A percentile compares a stretch with the other conserved stretches of the same genome.
Conservation (phyloP, 2,888 invertebrate species). For the Chalcosyrphus nemorum region DNA sequence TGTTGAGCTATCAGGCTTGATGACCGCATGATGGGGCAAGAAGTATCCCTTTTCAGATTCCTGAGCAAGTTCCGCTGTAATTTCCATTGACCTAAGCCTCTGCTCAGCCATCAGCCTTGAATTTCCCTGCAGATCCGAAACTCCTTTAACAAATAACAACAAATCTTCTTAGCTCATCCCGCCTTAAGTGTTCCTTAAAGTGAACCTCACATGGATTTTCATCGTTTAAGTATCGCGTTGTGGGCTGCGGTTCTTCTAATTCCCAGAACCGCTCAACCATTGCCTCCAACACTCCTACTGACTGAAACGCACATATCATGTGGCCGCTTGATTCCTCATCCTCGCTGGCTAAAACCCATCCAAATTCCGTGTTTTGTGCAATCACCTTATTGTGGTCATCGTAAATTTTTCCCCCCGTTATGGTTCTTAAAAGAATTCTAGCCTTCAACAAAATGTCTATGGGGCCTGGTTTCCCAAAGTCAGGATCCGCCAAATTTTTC, state of each 20-base stretch:
- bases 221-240: too few relatives aligned
- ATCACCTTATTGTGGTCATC: too few relatives aligned
- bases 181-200: neutral
- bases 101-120: constrained; percentile 3
- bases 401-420: too few relatives aligned
- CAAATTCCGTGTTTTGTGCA: too few relatives aligned
- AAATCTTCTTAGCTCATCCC: neutral
- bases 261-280: too few relatives aligned
- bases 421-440: neutral
- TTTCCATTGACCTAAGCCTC: constrained; percentile 7
- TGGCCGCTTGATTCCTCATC: too few relatives aligned
- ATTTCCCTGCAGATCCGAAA: neutral
- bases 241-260: too few relatives aligned
- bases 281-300: too few relatives aligned
- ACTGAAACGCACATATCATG: neutral
- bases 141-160: too few relatives aligned
- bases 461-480: neutral
- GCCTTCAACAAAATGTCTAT: constrained; percentile 16
- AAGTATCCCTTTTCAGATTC: neutral
- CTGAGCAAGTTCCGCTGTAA: neutral
- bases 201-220: neutral
- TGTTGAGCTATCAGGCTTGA: neutral
- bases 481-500: neutral
- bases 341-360: too few relatives aligned
- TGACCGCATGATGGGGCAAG: neutral